Evolutionary conservation across 2,113 vertebrate genomes (phyloP), one percentile per base, ranked within the genome.

Genomic region (Tetrax tetrax): DNA sequence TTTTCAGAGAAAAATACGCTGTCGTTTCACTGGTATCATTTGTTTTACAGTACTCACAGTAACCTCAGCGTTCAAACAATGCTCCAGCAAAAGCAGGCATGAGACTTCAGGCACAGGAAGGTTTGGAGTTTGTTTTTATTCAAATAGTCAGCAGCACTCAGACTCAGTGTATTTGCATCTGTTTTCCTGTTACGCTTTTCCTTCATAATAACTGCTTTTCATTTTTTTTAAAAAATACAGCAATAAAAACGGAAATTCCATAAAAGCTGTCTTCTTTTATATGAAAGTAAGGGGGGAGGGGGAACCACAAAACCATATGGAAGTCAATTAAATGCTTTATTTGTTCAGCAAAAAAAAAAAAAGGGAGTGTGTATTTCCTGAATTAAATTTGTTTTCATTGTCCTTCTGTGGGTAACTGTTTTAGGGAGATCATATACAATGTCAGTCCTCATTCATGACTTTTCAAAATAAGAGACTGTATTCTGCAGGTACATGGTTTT

Each of bases 111-210:
- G 35, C 83, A 83, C 85, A 86, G 95, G 90, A 97, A 93, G 79
- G 89, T 89, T 94, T 87, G 45, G 15, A 69, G 47, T 63, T 95
- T 95, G 95, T 94, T 96, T 96, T 90, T 33, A 68, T 94, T 91
- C 85, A 81, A 97, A 92, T 4, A 88, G 65, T 84, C 91, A 88
- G 81, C 78, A 76, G 69, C 59, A 61, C 47, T 93, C 22, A 2
- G 37, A 56, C 83, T 80, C 53, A 28, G 81, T 82, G 57, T 88
- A 94, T 71, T 94, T 0, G 20, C 41, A 81, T 81, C 59, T 91
- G 56, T 80, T 94, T 97, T 97, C 93, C 96, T 96, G 94, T 96
- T 97, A 93, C 2, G 47, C 63, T 93, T 95, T 96, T 95, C 94
- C 91, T 89, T 93, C 23, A 0, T 66, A 95, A 93, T 92, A 91